phyloP scores from a whole-genome alignment of 2,888 invertebrate genomes.

The Pediacus dermestoides region DNA sequence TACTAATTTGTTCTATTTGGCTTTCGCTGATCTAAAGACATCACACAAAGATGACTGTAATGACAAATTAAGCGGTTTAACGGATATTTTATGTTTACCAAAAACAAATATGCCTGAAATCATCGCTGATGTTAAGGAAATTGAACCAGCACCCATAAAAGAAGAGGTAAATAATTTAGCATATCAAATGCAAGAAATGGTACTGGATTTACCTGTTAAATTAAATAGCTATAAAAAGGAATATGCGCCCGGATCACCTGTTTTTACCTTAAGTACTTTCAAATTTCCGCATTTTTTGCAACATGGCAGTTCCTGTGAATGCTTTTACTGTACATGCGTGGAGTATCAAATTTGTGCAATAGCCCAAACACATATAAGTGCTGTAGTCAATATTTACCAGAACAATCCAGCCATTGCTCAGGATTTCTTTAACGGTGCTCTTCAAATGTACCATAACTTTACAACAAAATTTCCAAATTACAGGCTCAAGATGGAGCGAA shows the following conservation, averaged over 20 bases:
- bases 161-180: constrained; percentile 15
- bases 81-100: constrained; percentile 33
- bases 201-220: constrained; percentile 25
- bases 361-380: constrained; percentile 28
- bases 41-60: constrained; percentile 36
- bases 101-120: too few species aligned
- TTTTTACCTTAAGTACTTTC: constrained; percentile 25
- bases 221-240: constrained; percentile 19
- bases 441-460: constrained; percentile 25
- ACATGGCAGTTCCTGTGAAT: constrained; percentile 31
- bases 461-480: constrained; percentile 17
- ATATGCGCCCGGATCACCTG: constrained; percentile 29
- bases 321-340: constrained; percentile 33
- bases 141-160: too few species aligned
- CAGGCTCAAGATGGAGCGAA: constrained; percentile 13
- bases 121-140: too few species aligned
- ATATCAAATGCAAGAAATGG: constrained; percentile 19
- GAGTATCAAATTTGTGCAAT: constrained; percentile 35
- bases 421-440: constrained; percentile 26
- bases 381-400: constrained; percentile 28
- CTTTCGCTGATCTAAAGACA: constrained; percentile 37
- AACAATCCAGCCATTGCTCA: constrained; percentile 19
- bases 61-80: constrained; percentile 36
- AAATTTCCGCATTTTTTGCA: constrained; percentile 27
- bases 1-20: constrained; percentile 33